phyloP scores from a whole-genome alignment of 2,113 vertebrate genomes.

The Tonatia bakeri region DNA sequence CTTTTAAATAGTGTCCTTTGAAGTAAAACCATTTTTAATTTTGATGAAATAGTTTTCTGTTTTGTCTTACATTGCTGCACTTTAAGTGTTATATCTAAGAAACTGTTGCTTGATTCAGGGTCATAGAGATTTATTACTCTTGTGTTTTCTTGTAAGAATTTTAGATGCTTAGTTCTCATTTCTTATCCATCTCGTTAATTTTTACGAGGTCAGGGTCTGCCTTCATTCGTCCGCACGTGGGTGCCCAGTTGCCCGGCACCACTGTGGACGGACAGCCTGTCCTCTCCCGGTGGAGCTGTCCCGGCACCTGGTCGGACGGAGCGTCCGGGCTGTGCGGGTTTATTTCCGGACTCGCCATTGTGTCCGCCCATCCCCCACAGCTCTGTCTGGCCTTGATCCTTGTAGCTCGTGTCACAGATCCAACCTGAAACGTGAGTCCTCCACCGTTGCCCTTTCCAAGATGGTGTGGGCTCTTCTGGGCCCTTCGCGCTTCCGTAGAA shows the following conservation, averaged over 20 bases:
- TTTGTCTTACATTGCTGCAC: neutral
- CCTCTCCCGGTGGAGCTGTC: neutral
- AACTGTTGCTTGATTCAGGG: neutral
- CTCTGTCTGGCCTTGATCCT: neutral
- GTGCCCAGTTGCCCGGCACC: neutral
- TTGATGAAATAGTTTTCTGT: neutral
- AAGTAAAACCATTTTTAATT: neutral
- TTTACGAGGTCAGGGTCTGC: neutral
- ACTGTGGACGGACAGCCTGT: neutral
- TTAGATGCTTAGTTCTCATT: neutral
- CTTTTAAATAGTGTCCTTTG: neutral
- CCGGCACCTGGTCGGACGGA: neutral
- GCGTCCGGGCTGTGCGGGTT: neutral
- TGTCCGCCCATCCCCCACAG: neutral
- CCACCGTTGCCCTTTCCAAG: neutral
- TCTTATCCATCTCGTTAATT: neutral
- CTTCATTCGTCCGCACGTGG: neutral
- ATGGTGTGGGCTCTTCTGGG: neutral
- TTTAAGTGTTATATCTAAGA: neutral
- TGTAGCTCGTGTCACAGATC: neutral
- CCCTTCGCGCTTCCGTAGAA: neutral
- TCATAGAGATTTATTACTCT: neutral
- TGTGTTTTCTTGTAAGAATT: neutral
- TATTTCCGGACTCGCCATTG: neutral
- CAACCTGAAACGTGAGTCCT: neutral